phyloP scores from a whole-genome alignment of 2,113 vertebrate genomes.

The Cromileptes altivelis region DNA sequence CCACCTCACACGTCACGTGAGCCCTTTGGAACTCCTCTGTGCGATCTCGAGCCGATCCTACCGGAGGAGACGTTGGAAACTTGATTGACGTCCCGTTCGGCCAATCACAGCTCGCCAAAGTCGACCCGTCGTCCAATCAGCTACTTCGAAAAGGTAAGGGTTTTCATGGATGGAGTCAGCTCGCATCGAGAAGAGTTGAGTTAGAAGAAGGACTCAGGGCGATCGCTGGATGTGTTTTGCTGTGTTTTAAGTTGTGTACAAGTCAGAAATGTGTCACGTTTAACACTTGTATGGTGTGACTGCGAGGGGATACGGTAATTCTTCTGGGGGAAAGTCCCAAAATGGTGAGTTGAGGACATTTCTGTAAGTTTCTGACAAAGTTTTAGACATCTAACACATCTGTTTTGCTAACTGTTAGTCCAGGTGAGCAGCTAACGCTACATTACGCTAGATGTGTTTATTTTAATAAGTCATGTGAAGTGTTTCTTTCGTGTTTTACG shows the following conservation, averaged over 20 bases:
- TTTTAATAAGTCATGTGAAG: background rate
- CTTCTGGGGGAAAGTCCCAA: slow-evolving; percentile 3
- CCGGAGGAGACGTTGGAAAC: slow-evolving; percentile 35
- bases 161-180: slow-evolving; percentile 65
- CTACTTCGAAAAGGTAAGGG: slow-evolving; percentile 8
- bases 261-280: slow-evolving; percentile 13
- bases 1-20: slow-evolving; percentile 82
- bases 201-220: slow-evolving; percentile 45
- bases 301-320: background rate
- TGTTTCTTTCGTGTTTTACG: background rate
- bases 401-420: background rate
- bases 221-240: slow-evolving; percentile 53
- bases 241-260: slow-evolving; percentile 13
- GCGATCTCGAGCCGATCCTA: slow-evolving; percentile 32
- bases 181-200: slow-evolving; percentile 64
- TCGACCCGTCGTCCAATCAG: slow-evolving; percentile 67
- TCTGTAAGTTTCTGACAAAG: slow-evolving; percentile 55
- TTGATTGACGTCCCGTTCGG: slow-evolving; percentile 57
- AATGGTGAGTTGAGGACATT: slow-evolving; percentile 72
- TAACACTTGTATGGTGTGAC: background rate
- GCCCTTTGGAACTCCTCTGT: slow-evolving; percentile 41
- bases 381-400: slow-evolving; percentile 27
- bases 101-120: slow-evolving; percentile 63
- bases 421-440: background rate
- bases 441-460: background rate